Conservation (phyloP, 2,113 vertebrate species). For the Phylloscopus trochilus region DNA sequence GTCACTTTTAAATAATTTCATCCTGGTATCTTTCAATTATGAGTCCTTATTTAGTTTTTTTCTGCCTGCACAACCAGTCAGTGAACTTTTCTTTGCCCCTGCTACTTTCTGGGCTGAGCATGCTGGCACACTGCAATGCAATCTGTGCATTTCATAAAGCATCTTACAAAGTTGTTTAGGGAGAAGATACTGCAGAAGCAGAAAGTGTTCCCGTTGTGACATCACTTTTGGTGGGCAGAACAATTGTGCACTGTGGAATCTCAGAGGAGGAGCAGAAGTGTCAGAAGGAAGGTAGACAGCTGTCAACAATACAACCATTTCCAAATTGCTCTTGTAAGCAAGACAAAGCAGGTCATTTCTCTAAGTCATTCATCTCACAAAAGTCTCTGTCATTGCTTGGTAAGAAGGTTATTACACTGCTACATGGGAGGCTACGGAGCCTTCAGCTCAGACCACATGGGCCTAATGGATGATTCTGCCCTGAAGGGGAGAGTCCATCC, state of each 20-base stretch:
- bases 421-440: not conserved
- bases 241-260: not conserved
- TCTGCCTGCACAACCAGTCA: not conserved
- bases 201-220: not conserved
- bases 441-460: not conserved
- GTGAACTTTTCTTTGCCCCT: not conserved
- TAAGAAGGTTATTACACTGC: not conserved
- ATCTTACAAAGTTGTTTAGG: not conserved
- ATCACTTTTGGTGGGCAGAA: not conserved
- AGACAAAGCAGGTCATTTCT: not conserved
- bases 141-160: not conserved
- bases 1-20: not conserved
- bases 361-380: not conserved
- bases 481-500: not conserved
- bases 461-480: constrained; percentile 29
- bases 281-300: not conserved
- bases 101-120: not conserved
- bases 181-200: not conserved
- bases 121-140: not conserved
- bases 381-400: not conserved
- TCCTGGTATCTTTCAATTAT: not conserved
- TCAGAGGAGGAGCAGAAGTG: not conserved
- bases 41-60: not conserved
- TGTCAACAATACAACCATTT: not conserved
- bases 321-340: not conserved